These are phyloP conservation scores for Mus minutoides DNA, from an alignment of 2,797 vertebrate genomes.

Conservation along the genomic window DNA sequence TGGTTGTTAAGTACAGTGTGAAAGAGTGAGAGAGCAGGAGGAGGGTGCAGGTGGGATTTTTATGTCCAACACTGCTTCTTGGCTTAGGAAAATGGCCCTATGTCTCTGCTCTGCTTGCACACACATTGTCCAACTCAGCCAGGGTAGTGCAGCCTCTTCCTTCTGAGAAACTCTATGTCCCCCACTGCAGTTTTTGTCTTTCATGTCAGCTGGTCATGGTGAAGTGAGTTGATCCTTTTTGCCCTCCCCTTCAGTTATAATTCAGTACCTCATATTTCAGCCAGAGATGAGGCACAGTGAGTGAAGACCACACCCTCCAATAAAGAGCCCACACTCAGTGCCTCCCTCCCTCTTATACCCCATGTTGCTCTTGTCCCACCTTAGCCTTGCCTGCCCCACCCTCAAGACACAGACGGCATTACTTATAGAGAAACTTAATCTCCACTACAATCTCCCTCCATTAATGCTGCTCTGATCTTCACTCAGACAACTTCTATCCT, in stretches of 20 bases:
- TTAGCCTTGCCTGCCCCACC: neutral
- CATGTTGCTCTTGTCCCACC: neutral
- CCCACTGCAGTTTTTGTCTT: neutral
- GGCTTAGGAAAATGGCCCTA: neutral
- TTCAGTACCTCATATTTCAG: neutral
- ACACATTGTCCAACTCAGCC: neutral
- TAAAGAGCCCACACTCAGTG: neutral
- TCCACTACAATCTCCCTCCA: neutral
- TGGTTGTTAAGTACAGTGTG: neutral
- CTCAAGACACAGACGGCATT: neutral
- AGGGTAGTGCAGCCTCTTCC: neutral
- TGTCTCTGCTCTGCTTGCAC: neutral
- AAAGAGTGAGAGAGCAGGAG: neutral
- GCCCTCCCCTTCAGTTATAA: neutral
- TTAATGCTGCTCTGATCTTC: neutral
- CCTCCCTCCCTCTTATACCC: neutral
- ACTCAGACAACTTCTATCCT: neutral
- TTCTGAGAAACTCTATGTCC: neutral
- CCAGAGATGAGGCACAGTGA: neutral
- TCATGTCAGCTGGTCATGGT: neutral
- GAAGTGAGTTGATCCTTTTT: neutral
- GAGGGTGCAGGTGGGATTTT: neutral
- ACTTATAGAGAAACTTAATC: neutral
- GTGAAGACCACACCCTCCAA: neutral
- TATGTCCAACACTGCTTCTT: neutral